Evolutionary conservation across 2,888 invertebrate species (phyloP).

Genomic region (Noctuana brunneofusca): DNA sequence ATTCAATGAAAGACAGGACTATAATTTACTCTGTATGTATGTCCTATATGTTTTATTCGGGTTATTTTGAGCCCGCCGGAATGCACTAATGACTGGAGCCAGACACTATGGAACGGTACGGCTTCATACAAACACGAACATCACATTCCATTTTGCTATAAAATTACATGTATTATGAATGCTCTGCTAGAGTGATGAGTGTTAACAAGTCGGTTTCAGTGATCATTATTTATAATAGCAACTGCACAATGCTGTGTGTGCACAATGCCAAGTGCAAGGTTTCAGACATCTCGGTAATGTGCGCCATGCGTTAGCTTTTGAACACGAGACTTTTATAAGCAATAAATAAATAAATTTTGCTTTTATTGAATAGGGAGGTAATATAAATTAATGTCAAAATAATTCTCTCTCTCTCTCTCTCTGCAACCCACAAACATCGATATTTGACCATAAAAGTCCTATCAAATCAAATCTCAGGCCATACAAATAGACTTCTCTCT

Average conservation of each 20-base stretch:
- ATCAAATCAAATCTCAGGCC: too few relatives aligned
- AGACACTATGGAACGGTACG: constrained; percentile 35
- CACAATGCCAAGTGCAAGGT: constrained; percentile 7
- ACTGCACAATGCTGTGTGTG: neutral
- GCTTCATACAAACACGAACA: constrained; percentile 32
- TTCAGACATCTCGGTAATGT: neutral
- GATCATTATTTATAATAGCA: constrained; percentile 2
- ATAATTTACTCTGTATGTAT: constrained; percentile 33
- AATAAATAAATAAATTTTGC: too few relatives aligned
- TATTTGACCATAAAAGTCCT: too few relatives aligned
- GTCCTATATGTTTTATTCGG: constrained; percentile 55
- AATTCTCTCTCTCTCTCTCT: too few relatives aligned
- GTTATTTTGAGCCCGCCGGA: constrained; percentile 58
- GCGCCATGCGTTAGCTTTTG: neutral
- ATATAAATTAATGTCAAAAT: too few relatives aligned
- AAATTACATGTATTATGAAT: constrained; percentile 49
- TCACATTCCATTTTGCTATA: constrained; percentile 50
- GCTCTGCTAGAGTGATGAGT: constrained; percentile 14
- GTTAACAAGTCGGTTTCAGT: constrained; percentile 5
- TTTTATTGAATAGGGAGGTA: too few relatives aligned
- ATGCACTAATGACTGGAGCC: constrained; percentile 58
- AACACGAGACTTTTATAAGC: neutral
- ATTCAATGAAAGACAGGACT: constrained; percentile 23
- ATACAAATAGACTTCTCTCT: too few relatives aligned
- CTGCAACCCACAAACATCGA: too few relatives aligned